Evolutionary conservation across 2,888 invertebrate genomes (phyloP).

Genomic region (Beris chalybata): DNA sequence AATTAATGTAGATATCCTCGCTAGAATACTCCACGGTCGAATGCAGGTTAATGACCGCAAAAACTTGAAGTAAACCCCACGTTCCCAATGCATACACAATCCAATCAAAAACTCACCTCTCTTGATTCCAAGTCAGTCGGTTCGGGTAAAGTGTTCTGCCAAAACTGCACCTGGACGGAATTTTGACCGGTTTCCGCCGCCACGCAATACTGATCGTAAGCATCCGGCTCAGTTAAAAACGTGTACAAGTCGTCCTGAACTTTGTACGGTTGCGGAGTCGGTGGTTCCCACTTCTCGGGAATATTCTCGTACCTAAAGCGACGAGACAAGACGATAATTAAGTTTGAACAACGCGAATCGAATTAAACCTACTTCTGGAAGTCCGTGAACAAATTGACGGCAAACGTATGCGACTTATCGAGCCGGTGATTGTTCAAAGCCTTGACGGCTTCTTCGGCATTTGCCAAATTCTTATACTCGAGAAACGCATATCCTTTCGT

Average conservation of each 20-base stretch:
- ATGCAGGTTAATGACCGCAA: no score
- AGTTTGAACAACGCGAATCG: conserved; percentile 30
- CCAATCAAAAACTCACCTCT: conserved; percentile 60
- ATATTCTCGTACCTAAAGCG: conserved; percentile 72
- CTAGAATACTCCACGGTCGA: no score
- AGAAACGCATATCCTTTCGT: conserved; percentile 94
- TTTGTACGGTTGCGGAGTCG: conserved; percentile 84
- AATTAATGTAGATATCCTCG: no score
- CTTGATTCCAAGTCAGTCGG: conserved; percentile 81
- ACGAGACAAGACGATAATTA: conserved; percentile 3
- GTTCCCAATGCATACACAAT: no score
- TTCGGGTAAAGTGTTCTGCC: conserved; percentile 88
- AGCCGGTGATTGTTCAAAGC: conserved; percentile 89
- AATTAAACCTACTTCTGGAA: conserved; percentile 78
- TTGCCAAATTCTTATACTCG: conserved; percentile 81
- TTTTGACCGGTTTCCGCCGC: conserved; percentile 80
- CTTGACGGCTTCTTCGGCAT: conserved; percentile 88
- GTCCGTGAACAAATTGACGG: conserved; percentile 92
- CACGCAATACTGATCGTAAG: conserved; percentile 93
- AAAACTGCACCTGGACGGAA: conserved; percentile 76
- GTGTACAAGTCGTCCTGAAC: conserved; percentile 91
- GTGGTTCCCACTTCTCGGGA: conserved; percentile 91
- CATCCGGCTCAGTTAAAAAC: conserved; percentile 91
- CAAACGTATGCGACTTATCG: conserved; percentile 93
- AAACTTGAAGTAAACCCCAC: no score